A percentile compares a stretch with the other conserved stretches of the same genome.
Evolutionary conservation across 2,113 vertebrate species (phyloP).

Genomic region (Parotia lawesii): DNA sequence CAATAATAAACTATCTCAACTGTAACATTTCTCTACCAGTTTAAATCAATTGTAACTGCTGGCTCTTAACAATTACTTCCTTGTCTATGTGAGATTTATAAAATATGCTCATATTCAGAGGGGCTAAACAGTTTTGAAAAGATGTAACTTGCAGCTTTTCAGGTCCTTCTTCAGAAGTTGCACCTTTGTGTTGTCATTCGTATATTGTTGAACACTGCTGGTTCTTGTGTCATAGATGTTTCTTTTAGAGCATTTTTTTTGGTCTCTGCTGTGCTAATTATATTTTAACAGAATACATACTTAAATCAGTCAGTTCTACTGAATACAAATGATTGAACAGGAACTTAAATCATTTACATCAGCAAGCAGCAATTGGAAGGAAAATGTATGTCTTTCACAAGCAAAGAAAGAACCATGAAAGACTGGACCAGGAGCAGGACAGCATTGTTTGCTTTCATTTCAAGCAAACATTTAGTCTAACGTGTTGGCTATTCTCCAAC

Average conservation of each 20-base stretch:
- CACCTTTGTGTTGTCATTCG: background rate
- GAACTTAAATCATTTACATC: background rate
- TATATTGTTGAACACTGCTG: background rate
- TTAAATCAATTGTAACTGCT: background rate
- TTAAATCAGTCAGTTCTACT: background rate
- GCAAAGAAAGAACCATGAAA: background rate
- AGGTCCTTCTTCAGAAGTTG: background rate
- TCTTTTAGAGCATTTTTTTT: background rate
- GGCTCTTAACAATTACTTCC: background rate
- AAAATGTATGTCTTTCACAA: background rate
- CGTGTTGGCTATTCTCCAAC: background rate
- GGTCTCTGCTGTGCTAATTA: background rate
- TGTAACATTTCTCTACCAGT: background rate
- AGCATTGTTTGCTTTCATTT: background rate
- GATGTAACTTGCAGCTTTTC: background rate
- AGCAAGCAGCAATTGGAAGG: background rate
- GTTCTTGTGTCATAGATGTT: background rate
- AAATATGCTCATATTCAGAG: background rate
- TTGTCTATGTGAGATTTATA: background rate
- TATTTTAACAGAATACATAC: background rate
- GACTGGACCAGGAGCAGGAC: background rate
- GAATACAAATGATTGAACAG: background rate
- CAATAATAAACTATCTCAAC: background rate
- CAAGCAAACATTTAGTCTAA: background rate
- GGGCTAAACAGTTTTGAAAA: background rate